These are phyloP conservation scores for Rhodeus uyekii DNA, from an alignment of 2,797 vertebrate species.

Conservation along the genomic window DNA sequence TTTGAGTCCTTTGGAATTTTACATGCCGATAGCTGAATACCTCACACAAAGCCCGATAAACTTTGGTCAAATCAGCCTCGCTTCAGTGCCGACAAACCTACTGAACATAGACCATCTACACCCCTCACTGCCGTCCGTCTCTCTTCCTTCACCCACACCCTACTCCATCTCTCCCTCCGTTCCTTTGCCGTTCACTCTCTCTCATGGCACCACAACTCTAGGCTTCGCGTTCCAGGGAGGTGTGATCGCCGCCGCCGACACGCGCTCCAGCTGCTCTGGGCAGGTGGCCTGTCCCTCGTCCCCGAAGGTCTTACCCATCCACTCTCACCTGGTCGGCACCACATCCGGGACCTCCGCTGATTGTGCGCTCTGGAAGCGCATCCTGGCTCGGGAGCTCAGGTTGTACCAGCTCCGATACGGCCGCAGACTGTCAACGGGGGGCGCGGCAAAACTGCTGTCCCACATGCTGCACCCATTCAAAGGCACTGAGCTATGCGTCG, in stretches of 20 bases:
- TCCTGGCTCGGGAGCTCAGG: conserved; percentile 79
- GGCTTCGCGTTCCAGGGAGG: conserved; percentile 85
- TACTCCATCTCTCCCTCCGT: conserved; percentile 55
- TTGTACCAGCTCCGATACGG: conserved; percentile 81
- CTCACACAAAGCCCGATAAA: conserved; percentile 69
- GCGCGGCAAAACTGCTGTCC: conserved; percentile 81
- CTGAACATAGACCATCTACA: conserved; percentile 21
- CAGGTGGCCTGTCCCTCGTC: conserved; percentile 80
- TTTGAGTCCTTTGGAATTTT: conserved; percentile 66
- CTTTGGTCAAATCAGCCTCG: conserved; percentile 68
- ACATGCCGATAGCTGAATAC: conserved; percentile 69
- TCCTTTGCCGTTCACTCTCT: conserved; percentile 74
- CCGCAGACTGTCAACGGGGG: conserved; percentile 75
- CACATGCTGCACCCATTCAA: conserved; percentile 82
- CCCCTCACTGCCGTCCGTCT: conserved; percentile 23
- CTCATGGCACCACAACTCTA: conserved; percentile 89
- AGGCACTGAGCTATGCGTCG: conserved; percentile 85
- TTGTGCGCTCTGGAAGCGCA: conserved; percentile 82
- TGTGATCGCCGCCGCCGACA: conserved; percentile 85
- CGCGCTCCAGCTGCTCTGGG: conserved; percentile 83
- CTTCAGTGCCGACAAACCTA: conserved; percentile 28
- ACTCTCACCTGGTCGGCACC: conserved; percentile 83
- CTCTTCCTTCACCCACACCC: conserved; percentile 42
- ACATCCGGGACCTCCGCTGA: conserved; percentile 87
- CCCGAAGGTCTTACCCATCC: conserved; percentile 84